These are phyloP conservation scores for Drosophila orosa DNA, from an alignment of 1,140 invertebrate genomes.

Conservation along the genomic window DNA sequence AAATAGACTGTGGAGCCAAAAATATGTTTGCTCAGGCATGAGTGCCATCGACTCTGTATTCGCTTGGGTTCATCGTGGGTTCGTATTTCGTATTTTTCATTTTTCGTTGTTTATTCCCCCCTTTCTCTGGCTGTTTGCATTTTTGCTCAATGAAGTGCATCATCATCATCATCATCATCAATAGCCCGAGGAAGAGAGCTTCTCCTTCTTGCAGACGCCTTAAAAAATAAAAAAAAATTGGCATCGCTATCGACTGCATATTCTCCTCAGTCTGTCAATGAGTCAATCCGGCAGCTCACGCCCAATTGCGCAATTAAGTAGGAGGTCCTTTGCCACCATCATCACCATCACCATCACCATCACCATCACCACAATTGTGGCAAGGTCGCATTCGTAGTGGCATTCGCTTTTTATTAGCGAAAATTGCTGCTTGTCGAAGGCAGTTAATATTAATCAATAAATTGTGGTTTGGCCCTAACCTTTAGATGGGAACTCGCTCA, in stretches of 20 bases:
- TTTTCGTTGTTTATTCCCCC: constrained; percentile 41
- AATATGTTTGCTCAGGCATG: constrained; percentile 45
- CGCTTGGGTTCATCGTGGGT: constrained; percentile 10
- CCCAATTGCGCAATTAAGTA: constrained; percentile 73
- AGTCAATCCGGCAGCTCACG: constrained; percentile 44
- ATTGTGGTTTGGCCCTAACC: constrained; percentile 60
- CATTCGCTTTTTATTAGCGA: constrained; percentile 54
- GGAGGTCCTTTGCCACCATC: constrained; percentile 24
- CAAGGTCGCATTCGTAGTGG: constrained; percentile 54
- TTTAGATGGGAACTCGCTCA: constrained; percentile 52
- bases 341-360: background rate
- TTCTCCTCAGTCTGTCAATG: constrained; percentile 43
- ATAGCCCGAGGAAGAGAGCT: background rate
- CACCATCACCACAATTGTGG: constrained; percentile 13
- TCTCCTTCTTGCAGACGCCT: constrained; percentile 19
- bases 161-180: constrained; percentile 36
- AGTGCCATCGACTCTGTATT: constrained; percentile 20
- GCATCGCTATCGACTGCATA: constrained; percentile 46
- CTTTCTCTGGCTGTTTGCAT: constrained; percentile 34
- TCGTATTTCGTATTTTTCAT: constrained; percentile 16
- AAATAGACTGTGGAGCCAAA: constrained; percentile 37
- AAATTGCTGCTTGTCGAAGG: constrained; percentile 44
- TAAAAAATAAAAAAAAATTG: constrained; percentile 38
- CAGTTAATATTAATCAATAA: constrained; percentile 80
- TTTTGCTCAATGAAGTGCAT: constrained; percentile 75